Conservation (phyloP, 1,140 invertebrate genomes). For the Samia ricini region DNA sequence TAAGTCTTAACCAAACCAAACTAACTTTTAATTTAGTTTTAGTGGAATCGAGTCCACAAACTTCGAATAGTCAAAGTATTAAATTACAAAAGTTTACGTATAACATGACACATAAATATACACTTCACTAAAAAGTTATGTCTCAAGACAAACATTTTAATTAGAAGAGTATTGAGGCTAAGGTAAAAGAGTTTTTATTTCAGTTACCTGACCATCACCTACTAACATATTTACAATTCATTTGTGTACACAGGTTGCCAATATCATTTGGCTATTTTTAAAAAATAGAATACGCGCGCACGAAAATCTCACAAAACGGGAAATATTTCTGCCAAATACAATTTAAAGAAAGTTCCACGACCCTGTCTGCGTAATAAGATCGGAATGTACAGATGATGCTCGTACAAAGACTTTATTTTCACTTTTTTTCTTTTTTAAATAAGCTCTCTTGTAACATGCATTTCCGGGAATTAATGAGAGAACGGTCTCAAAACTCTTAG, state of each 20-base stretch:
- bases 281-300: slow-evolving; percentile 37
- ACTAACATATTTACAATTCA: slow-evolving; percentile 57
- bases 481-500: slow-evolving; percentile 7
- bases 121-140: slow-evolving; percentile 1
- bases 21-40: too few relatives aligned
- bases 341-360: slow-evolving; percentile 38
- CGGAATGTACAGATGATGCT: slow-evolving; percentile 67
- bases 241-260: slow-evolving; percentile 45
- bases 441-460: slow-evolving; percentile 37
- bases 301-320: slow-evolving; percentile 35
- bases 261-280: slow-evolving; percentile 63
- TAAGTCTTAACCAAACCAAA: too few relatives aligned
- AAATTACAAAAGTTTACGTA: neutral
- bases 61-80: neutral
- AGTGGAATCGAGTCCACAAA: neutral
- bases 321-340: slow-evolving; percentile 46
- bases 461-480: slow-evolving; percentile 48
- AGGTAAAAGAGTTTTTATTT: slow-evolving; percentile 61
- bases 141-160: neutral
- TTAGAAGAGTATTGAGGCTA: slow-evolving; percentile 49
- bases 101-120: too few relatives aligned
- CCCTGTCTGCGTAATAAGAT: slow-evolving; percentile 57
- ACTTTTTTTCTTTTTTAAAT: slow-evolving; percentile 54
- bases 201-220: slow-evolving; percentile 68
- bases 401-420: slow-evolving; percentile 44